Evolutionary conservation across 2,888 invertebrate genomes (phyloP), one percentile per base, ranked within the genome.

Genomic region (Macrosiphum euphorbiae): DNA sequence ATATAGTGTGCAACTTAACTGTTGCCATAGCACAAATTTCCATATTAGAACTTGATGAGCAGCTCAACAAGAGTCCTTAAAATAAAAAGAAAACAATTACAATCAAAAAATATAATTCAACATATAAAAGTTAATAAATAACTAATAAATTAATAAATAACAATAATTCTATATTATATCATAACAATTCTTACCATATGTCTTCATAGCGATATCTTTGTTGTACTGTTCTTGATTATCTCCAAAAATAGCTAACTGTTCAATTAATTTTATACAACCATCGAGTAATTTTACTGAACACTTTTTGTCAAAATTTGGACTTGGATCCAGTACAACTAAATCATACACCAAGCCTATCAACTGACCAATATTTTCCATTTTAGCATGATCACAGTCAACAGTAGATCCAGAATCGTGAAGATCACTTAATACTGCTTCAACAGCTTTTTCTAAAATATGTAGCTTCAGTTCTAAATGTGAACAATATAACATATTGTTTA

Each of bases 21-120:
- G 97, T 96, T 0, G 97, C 97, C 95, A 97, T 96, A 85, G 97
- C 97, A 95, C 97, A 97, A 93, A 97, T 96, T 95, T 97, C 96
- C 1, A 96, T 96, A 95, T 96, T 96, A 1, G 96, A 96, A 95
- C 96, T 96, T 95, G 96, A 96, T 0, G 96, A 96, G 95, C 96
- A 96, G 94, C 96, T 96, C 3, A 96, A 95, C 58, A 96, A 94
- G 41, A 96, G 95, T 3, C 95, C 95, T 95, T 94, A 16, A 55
- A 93, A 44, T 58, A 52, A 91, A 86, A 84, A 87, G 20, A 88
- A 52, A 35, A 35, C 61, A 44, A 89, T 28, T 61, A 52, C 35
- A 88, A 35, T 41, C 11, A 88, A 88, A 88, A 35, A 24, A 41
- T 35, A 35, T 3, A 52, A 35, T 88, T 24, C 8, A 88, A 88